Evolutionary conservation across 2,113 vertebrate species (phyloP), one percentile per base, ranked within the genome.

Genomic region (Stictonetta naevosa): DNA sequence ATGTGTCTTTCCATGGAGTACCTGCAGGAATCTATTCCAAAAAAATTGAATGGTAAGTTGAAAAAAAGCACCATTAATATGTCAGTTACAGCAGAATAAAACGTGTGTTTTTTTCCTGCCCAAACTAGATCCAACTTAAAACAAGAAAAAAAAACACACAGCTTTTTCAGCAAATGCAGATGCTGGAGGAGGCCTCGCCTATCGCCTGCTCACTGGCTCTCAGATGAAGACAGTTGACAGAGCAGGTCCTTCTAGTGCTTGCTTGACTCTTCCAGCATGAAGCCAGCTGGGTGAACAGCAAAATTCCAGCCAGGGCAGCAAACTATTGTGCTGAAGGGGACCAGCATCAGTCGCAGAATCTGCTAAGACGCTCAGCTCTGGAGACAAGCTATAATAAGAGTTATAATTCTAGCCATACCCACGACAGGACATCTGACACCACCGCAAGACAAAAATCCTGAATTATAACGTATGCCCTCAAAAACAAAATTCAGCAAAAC

Each of bases 241-340:
- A 62, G 67, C 31, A 56, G 60, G 62, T 10, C 0, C 0, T 1
- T 68, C 11, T 2, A n/a, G 23, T 16, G 48, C 36, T 38, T 56
- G 60, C 68, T 22, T 28, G 7, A 31, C 55, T 52, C 11, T 42
- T 25, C 42, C 55, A 80, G 55, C 68, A 58, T 3, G 4, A 15
- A 69, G 60, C 19, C 26, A 25, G 6, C 1, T 1, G 56, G 56
- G 56, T 9, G 33, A 69, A 36, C 68, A 16, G 75, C 1, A 16
- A 28, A 15, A 18, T 15, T 73, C 31, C 69, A 64, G 81, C 33
- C 50, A 25, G 69, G 42, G 33, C 81, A 66, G 50, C 2, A 2
- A 77, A 26, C 11, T 1, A 0, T 2, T 3, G 11, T 15, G 46
- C 62, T 46, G 46, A 62, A 19, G 46, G 3, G 0, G 44, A 40